These are phyloP conservation scores for Anhinga anhinga DNA, from an alignment of 2,113 vertebrate species.

Conservation along the genomic window DNA sequence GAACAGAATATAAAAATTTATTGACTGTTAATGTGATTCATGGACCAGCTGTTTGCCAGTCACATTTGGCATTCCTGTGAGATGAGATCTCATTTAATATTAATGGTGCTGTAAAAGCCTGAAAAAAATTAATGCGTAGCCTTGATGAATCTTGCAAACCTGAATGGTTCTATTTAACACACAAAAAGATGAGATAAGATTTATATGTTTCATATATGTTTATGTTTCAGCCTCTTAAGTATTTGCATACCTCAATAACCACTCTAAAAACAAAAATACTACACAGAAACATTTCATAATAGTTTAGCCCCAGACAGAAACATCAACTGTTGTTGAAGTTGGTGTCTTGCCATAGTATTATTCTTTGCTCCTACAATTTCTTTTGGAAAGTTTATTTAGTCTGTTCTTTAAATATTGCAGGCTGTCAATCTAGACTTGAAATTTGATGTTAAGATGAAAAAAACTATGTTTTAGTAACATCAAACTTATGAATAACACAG, in stretches of 20 bases:
- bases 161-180: constrained; percentile 39
- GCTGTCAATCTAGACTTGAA: constrained; percentile 59
- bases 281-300: constrained; percentile 49
- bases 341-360: constrained; percentile 63
- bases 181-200: constrained; percentile 30
- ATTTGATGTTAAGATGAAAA: constrained; percentile 41
- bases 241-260: constrained; percentile 52
- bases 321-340: constrained; percentile 59
- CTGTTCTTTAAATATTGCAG: constrained; percentile 54
- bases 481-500: constrained; percentile 41
- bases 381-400: constrained; percentile 63
- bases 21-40: constrained; percentile 68
- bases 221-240: constrained; percentile 26
- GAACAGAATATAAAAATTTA: constrained; percentile 62
- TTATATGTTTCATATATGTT: constrained; percentile 24
- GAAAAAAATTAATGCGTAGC: constrained; percentile 32
- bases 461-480: constrained; percentile 32
- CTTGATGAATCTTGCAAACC: constrained; percentile 34
- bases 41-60: constrained; percentile 62
- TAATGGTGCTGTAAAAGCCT: constrained; percentile 59
- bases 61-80: constrained; percentile 52
- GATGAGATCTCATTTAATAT: constrained; percentile 68
- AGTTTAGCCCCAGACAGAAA: constrained; percentile 53
- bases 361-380: constrained; percentile 60
- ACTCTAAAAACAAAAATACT: constrained; percentile 51